Base-by-base conservation (phyloP, 2,113 vertebrate genomes). In the Calyptommatus sinebrachiatus region DNA sequence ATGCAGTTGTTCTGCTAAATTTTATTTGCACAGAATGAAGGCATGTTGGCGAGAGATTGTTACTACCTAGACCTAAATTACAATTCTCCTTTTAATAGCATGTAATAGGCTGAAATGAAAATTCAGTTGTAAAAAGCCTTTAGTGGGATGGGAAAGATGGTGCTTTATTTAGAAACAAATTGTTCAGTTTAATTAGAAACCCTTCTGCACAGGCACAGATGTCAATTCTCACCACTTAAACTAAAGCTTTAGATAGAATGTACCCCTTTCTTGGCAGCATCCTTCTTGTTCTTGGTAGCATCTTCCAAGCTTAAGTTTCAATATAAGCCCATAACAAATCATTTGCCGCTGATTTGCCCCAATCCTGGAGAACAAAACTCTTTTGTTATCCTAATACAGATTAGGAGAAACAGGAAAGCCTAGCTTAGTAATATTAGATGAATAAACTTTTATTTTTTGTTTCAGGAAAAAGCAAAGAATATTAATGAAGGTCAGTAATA, bases 31-130 rank as follows among this genome's bases (percentile, higher is more conserved):
- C 22, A 46, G 79, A 86, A 74, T 82, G 63, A 35, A 90, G 85
- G 57, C 53, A 60, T 26, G 70, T 24, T 73, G 65, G 73, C 29
- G 48, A 73, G 83, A 88, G 29, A 41, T 80, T 85, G 81, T 86
- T 84, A 84, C 78, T 81, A 83, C 76, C 71, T 84, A 45, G 77
- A 82, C 75, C 88, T 88, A 89, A 80, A 71, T 89, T 83, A 83
- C 83, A 88, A 10, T 87, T 86, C 87, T 68, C 31, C 86, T 89
- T 83, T 85, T 88, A 90, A 88, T 48, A 2, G 83, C n/a, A 0
- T 73, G 87, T 88, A 82, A 88, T 86, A 81, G 83, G 73, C 21
- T 62, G 71, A 85, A 84, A 77, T 82, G 80, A 89, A 89, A 81
- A 60, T 76, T 86, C 46, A 74, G 61, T 80, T 84, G 88, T 84